phyloP scores from a whole-genome alignment of 2,888 invertebrate species.

The Brachyopa scutellaris region DNA sequence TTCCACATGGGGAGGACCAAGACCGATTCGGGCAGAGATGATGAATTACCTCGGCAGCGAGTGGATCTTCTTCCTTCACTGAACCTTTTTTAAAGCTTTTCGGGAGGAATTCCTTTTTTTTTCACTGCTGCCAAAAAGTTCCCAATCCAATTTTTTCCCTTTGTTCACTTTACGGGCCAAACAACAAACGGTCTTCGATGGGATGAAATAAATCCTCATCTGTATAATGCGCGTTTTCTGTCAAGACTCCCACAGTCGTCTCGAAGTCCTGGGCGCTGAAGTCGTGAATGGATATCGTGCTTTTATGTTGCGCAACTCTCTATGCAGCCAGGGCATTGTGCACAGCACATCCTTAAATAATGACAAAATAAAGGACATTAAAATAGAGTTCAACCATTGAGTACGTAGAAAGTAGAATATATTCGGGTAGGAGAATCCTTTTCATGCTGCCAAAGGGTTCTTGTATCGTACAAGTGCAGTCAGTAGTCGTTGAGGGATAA shows the following conservation, averaged over 20 bases:
- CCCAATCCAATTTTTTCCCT: conserved; percentile 35
- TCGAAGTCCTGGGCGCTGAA: conserved; percentile 22
- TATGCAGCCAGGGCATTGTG: conserved; percentile 12
- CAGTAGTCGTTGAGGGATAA: conserved; percentile 19
- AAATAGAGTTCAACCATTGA: conserved; percentile 33
- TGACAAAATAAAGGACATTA: conserved; percentile 13
- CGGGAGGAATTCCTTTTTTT: neutral
- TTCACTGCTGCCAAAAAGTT: conserved; percentile 39
- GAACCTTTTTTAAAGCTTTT: conserved; percentile 37
- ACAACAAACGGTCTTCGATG: conserved; percentile 65
- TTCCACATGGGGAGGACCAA: conserved; percentile 19
- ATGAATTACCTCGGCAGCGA: conserved; percentile 59
- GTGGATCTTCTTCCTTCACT: conserved; percentile 47
- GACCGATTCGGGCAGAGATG: conserved; percentile 44
- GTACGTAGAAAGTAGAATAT: conserved; percentile 16
- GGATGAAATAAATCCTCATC: conserved; percentile 52
- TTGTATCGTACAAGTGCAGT: conserved; percentile 14
- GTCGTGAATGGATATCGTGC: conserved; percentile 33
- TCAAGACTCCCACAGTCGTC: too few relatives aligned
- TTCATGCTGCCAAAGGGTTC: conserved; percentile 30
- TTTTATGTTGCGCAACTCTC: conserved; percentile 36
- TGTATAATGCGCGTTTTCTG: conserved; percentile 40
- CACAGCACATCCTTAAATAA: conserved; percentile 27
- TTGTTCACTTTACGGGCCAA: conserved; percentile 51
- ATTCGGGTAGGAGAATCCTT: conserved; percentile 30